Evolutionary conservation across 2,888 invertebrate species (phyloP).

Genomic region (Octonoba sinensis): DNA sequence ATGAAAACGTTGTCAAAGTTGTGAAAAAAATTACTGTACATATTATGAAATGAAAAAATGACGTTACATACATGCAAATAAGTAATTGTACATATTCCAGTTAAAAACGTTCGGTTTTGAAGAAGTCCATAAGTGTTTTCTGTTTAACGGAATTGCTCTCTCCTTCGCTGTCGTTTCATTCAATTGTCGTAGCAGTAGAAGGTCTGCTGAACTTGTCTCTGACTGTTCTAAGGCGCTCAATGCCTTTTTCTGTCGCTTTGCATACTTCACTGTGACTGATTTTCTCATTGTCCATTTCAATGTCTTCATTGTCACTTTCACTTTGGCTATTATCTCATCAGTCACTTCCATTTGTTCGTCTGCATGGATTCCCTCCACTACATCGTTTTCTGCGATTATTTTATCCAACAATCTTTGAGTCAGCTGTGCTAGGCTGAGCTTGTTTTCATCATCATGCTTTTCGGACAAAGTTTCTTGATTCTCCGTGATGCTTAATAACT

Average conservation of each 20-base stretch:
- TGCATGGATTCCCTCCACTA: not conserved
- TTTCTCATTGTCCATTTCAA: constrained; percentile 1
- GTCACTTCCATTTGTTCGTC: constrained; percentile 1
- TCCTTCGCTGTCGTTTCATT: not conserved
- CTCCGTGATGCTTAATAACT: not conserved
- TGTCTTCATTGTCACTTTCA: constrained; percentile 8
- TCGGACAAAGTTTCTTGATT: too few relatives aligned
- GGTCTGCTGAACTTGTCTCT: not conserved
- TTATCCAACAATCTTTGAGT: not conserved
- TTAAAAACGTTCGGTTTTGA: too few relatives aligned
- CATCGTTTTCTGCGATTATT: not conserved
- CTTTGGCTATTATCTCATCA: constrained; percentile 3
- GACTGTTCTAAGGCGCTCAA: not conserved
- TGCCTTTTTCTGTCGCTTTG: too few relatives aligned
- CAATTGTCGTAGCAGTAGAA: not conserved
- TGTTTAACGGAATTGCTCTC: too few relatives aligned
- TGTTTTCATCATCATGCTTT: not conserved
- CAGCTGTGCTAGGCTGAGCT: not conserved
- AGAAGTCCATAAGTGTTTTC: too few relatives aligned
- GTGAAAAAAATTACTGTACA: not conserved
- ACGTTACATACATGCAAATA: too few relatives aligned
- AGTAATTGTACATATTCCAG: too few relatives aligned
- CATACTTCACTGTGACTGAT: not conserved
- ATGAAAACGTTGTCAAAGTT: not conserved
- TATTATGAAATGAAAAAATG: too few relatives aligned